Conservation (phyloP, 2,797 vertebrate genomes). For the Gymnocypris eckloni region DNA sequence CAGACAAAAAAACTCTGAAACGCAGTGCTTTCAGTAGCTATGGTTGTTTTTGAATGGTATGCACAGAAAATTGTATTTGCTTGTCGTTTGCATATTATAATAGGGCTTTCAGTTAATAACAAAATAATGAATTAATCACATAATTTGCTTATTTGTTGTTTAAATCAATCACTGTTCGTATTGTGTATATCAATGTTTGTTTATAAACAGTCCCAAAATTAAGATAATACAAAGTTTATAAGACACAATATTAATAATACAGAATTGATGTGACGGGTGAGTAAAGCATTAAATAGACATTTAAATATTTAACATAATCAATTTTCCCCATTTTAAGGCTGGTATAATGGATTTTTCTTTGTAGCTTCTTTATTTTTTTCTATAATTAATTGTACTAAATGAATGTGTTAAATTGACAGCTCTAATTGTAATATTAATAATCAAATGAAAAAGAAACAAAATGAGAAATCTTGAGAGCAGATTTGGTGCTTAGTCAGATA, state of each 20-base stretch:
- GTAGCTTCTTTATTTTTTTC: background rate
- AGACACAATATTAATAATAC: background rate
- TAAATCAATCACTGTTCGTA: background rate
- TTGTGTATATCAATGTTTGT: background rate
- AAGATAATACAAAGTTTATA: background rate
- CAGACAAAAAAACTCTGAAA: background rate
- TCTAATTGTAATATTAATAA: conserved; percentile 5
- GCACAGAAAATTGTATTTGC: background rate
- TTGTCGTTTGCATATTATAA: background rate
- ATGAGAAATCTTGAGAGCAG: background rate
- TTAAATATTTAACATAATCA: background rate
- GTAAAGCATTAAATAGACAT: background rate
- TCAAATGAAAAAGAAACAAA: conserved; percentile 13
- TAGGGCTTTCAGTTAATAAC: background rate
- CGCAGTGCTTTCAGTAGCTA: background rate
- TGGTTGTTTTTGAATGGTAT: background rate
- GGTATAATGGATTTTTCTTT: background rate
- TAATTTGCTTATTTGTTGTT: background rate
- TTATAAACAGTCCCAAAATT: background rate
- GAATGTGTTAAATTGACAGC: background rate
- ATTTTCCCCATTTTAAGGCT: background rate
- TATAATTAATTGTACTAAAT: background rate
- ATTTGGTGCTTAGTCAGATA: background rate
- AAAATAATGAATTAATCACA: background rate
- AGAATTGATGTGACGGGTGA: background rate